Percentiles rank a stretch among this genome's conserved stretches.
phyloP scores from a whole-genome alignment of 2,888 invertebrate genomes.

The Hydropsyche betteni region DNA sequence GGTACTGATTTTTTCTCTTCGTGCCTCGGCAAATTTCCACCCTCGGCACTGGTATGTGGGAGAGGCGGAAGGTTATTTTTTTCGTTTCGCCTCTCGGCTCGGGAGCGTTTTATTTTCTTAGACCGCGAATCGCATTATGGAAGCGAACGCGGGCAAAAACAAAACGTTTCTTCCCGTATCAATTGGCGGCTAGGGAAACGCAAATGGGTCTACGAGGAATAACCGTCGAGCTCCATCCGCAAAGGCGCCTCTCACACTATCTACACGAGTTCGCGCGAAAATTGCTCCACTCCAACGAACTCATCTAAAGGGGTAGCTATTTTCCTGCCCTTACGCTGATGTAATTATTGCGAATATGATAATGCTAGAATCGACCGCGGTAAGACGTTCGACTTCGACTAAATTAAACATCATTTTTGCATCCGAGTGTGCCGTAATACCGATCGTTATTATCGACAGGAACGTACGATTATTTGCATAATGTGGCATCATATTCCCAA shows the following conservation, averaged over 20 bases:
- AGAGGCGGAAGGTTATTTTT: slow-evolving; percentile 1
- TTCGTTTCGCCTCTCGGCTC: not conserved
- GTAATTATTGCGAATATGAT: slow-evolving; percentile 10
- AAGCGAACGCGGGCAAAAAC: slow-evolving; percentile 31
- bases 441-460: too few relatives aligned
- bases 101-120: slow-evolving; percentile 19
- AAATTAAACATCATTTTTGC: too few relatives aligned
- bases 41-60: not conserved
- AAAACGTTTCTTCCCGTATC: slow-evolving; percentile 33
- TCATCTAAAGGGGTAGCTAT: slow-evolving; percentile 8
- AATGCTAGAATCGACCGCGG: not conserved
- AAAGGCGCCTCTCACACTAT: not conserved
- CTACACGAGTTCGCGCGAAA: slow-evolving; percentile 21
- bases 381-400: too few relatives aligned
- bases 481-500: too few relatives aligned
- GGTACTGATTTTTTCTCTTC: too few relatives aligned
- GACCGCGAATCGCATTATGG: slow-evolving; percentile 34
- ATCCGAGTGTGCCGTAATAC: too few relatives aligned
- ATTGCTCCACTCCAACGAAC: slow-evolving; percentile 27
- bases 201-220: slow-evolving; percentile 36
- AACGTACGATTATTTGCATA: too few relatives aligned
- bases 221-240: slow-evolving; percentile 4
- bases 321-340: not conserved
- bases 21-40: not conserved
- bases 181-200: slow-evolving; percentile 38